These are phyloP conservation scores for Narcine bancroftii DNA, from an alignment of 2,113 vertebrate genomes.

Conservation along the genomic window DNA sequence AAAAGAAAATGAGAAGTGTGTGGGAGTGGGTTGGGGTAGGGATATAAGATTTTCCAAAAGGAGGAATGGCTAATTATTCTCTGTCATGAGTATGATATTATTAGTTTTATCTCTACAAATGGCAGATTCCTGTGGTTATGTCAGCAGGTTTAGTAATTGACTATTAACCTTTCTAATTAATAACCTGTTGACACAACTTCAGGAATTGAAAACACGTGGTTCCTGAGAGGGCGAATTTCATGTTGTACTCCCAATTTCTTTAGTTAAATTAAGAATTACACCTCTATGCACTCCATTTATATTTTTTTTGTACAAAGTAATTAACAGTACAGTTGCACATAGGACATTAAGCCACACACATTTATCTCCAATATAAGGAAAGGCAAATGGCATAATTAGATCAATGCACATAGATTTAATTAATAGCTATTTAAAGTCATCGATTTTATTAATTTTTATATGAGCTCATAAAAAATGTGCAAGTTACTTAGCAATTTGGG, in stretches of 20 bases:
- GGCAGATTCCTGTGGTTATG: not conserved
- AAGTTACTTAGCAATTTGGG: not conserved
- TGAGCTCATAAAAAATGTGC: not conserved
- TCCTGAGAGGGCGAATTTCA: not conserved
- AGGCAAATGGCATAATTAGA: not conserved
- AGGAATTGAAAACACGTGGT: not conserved
- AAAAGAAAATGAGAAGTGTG: not conserved
- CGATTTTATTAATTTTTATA: not conserved
- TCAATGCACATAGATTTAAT: not conserved
- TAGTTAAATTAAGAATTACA: not conserved
- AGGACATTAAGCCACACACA: not conserved
- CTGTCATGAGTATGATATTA: not conserved
- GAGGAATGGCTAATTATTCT: not conserved
- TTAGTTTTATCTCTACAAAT: not conserved
- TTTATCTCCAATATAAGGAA: not conserved
- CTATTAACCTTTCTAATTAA: not conserved
- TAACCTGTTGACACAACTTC: not conserved
- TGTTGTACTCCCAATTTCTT: not conserved
- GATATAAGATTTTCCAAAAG: not conserved
- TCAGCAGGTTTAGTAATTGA: not conserved
- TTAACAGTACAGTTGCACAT: not conserved
- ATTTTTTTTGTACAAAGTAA: not conserved
- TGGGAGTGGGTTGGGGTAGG: not conserved
- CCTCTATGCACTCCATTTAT: not conserved
- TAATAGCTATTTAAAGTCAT: not conserved